Evolutionary conservation across 2,888 invertebrate genomes (phyloP).

Genomic region (Ctena decussata): DNA sequence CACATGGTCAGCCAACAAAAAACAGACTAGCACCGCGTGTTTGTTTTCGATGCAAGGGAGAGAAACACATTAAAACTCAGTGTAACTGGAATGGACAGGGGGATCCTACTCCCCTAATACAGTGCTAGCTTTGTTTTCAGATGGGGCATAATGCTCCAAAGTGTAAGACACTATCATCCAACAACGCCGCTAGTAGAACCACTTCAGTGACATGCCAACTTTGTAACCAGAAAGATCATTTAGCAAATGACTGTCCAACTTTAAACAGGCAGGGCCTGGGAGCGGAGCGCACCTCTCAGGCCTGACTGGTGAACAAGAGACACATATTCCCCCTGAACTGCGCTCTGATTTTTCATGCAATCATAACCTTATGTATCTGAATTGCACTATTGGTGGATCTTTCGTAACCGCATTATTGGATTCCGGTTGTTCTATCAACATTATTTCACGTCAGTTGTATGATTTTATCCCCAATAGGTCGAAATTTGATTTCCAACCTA

Average conservation of each 20-base stretch:
- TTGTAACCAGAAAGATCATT: neutral
- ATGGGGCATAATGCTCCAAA: slow-evolving; percentile 13
- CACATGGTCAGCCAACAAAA: neutral
- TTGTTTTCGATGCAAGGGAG: slow-evolving; percentile 28
- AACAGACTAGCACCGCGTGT: neutral
- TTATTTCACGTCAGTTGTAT: slow-evolving; percentile 13
- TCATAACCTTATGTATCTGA: slow-evolving; percentile 25
- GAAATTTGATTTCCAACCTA: neutral
- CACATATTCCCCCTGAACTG: neutral
- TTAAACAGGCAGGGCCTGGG: slow-evolving; percentile 42
- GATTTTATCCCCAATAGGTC: neutral
- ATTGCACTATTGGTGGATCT: neutral
- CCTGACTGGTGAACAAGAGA: slow-evolving; percentile 6
- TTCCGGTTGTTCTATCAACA: slow-evolving; percentile 25
- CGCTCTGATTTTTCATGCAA: neutral
- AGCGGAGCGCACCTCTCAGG: slow-evolving; percentile 33
- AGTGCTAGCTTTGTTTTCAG: slow-evolving; percentile 39
- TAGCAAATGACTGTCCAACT: neutral
- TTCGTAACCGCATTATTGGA: slow-evolving; percentile 16
- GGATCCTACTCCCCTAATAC: neutral
- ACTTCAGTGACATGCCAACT: neutral
- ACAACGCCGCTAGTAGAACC: neutral
- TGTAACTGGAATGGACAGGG: slow-evolving; percentile 41
- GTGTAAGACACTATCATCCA: neutral
- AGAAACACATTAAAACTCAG: slow-evolving; percentile 11